phyloP scores from a whole-genome alignment of 2,888 invertebrate species.

The Scaptomyza parva region DNA sequence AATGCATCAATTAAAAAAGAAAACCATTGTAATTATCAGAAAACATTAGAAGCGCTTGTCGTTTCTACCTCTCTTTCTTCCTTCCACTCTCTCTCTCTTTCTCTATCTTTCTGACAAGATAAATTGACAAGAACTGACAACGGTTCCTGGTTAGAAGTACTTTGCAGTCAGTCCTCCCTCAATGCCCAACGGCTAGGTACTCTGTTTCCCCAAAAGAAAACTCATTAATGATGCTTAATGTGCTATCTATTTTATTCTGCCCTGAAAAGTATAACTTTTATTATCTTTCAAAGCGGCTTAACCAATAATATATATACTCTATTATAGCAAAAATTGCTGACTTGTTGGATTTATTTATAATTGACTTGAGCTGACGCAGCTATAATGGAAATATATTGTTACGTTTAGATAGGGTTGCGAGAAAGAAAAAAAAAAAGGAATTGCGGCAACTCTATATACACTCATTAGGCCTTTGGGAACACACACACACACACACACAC shows the following conservation, averaged over 20 bases:
- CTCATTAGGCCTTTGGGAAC: constrained; percentile 3
- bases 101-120: constrained; percentile 50
- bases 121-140: constrained; percentile 57
- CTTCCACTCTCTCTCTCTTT: too few species aligned
- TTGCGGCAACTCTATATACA: neutral
- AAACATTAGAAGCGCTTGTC: constrained; percentile 63
- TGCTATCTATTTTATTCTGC: neutral
- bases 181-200: constrained; percentile 1
- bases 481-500: too few species aligned
- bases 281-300: neutral
- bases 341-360: neutral
- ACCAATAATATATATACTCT: neutral
- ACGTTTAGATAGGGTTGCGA: neutral
- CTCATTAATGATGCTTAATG: neutral
- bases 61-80: too few species aligned
- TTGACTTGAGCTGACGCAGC: neutral
- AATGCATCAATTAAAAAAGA: constrained; percentile 53
- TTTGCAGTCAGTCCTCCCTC: neutral
- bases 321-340: neutral
- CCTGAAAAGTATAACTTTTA: neutral
- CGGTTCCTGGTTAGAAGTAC: constrained; percentile 15
- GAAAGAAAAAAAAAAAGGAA: neutral
- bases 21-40: constrained; percentile 71
- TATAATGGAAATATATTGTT: neutral
- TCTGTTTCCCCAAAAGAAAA: neutral